Conservation (phyloP, 1,140 invertebrate species). For the Eueides isabella region DNA sequence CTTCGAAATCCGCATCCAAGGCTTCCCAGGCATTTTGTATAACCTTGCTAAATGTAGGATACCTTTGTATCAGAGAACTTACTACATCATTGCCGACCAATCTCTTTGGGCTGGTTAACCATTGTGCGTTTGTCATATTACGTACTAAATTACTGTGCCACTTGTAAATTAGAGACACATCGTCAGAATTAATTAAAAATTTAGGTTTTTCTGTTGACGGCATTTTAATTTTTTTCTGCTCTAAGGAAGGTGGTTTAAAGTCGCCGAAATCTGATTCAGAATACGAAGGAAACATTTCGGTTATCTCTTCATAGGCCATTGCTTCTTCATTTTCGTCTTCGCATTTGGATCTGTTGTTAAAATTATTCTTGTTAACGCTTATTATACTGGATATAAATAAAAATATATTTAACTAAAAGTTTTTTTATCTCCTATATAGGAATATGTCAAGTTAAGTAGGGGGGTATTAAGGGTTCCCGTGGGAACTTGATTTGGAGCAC, state of each 20-base stretch:
- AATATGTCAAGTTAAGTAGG: too few species aligned
- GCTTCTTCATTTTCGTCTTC: slow-evolving; percentile 89
- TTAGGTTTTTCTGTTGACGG: slow-evolving; percentile 52
- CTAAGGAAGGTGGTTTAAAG: slow-evolving; percentile 76
- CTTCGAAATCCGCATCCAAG: slow-evolving; percentile 81
- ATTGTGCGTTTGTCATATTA: slow-evolving; percentile 82
- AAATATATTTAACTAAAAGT: too few species aligned
- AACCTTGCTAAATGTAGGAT: slow-evolving; percentile 82
- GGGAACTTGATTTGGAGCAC: too few species aligned
- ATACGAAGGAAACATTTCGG: slow-evolving; percentile 89
- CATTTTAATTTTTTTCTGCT: slow-evolving; percentile 60
- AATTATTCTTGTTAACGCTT: background rate
- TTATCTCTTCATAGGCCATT: slow-evolving; percentile 87
- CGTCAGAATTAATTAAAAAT: slow-evolving; percentile 81
- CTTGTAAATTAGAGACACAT: slow-evolving; percentile 83
- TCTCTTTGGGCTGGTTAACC: slow-evolving; percentile 77
- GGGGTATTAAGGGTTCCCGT: too few species aligned
- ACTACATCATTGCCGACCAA: slow-evolving; percentile 79
- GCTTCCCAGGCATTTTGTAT: slow-evolving; percentile 75
- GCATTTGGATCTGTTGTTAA: slow-evolving; percentile 79
- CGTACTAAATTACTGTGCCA: slow-evolving; percentile 85
- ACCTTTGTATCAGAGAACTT: slow-evolving; percentile 83
- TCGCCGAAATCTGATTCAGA: slow-evolving; percentile 87
- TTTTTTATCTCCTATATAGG: too few species aligned
- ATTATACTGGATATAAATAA: too few species aligned